Base-by-base conservation (phyloP, 2,113 vertebrate genomes). In the Thinocorus orbignyianus region DNA sequence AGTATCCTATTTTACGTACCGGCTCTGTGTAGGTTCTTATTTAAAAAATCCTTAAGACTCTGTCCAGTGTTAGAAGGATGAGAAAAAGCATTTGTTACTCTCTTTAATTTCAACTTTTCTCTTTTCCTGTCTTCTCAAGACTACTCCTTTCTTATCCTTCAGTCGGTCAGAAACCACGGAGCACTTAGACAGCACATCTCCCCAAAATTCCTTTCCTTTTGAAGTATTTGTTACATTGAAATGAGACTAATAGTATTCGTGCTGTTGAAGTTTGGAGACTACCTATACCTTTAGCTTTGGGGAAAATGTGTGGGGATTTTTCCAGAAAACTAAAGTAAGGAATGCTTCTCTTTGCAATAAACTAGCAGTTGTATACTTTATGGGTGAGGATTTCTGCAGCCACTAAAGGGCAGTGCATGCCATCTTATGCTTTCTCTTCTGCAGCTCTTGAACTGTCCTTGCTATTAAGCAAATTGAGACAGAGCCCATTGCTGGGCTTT, bases 391-490 rank as follows among this genome's bases (percentile, higher is more conserved):
- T 92, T 93, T 92, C 65, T 79, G 17, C 87, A 90, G 10, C 93
- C 90, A 92, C 95, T 97, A 84, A 95, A 97, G 90, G 94, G 93
- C 96, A 94, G 88, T 93, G 92, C 94, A 37, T 96, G 93, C 93
- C 81, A 65, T 79, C 90, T 90, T 94, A 90, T 74, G 68, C 22
- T 90, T 88, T 92, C 74, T 82, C 42, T 85, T 77, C 85, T 83
- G 71, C 68, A 60, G 64, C 64, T 33, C 10, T 82, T 95, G 64
- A 94, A 48, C 55, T 93, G 54, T 49, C 74, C 74, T 96, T 87
- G 68, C 46, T 87, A 11, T 70, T 81, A 80, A 74, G 71, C 58
- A 88, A 16, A 58, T 62, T 51, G 37, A 70, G 68, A 42, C 49
- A 49, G 31, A 68, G 10, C 24, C 79, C 33, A 8, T 80, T 86